Evolutionary conservation across 2,797 vertebrate species (phyloP).

Genomic region (Sciurus carolinensis): DNA sequence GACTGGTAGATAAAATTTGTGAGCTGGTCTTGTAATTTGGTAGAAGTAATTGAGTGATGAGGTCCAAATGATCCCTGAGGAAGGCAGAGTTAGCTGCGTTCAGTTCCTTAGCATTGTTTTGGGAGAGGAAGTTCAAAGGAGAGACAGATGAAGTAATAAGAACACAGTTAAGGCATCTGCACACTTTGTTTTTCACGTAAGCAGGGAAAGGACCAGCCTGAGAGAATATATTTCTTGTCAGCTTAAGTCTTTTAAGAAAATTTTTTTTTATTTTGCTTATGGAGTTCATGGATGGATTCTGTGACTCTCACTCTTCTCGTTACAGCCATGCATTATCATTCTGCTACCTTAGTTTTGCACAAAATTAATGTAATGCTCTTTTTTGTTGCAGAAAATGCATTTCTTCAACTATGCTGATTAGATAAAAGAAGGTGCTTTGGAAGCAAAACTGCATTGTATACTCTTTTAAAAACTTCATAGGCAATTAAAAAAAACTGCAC

Average conservation of each 20-base stretch:
- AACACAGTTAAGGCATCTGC: background rate
- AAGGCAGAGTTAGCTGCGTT: background rate
- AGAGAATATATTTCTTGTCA: background rate
- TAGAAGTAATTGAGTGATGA: background rate
- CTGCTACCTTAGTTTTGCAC: constrained; percentile 33
- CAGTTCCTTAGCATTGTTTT: background rate
- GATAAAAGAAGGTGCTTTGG: background rate
- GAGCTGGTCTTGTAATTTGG: background rate
- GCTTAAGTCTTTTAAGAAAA: background rate
- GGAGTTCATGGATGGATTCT: background rate
- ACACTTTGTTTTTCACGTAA: background rate
- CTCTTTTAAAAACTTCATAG: constrained; percentile 1
- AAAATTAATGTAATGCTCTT: constrained; percentile 11
- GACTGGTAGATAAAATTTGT: background rate
- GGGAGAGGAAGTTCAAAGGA: background rate
- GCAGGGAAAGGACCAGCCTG: background rate
- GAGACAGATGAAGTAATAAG: background rate
- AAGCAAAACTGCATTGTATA: constrained; percentile 4
- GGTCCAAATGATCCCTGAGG: background rate
- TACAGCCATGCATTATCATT: background rate
- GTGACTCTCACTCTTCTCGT: background rate
- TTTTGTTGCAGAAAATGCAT: constrained; percentile 9
- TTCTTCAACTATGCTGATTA: constrained; percentile 31
- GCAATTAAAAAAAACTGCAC: background rate
- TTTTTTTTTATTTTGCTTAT: constrained; percentile 33